Evolutionary conservation across 2,888 invertebrate species (phyloP).

Genomic region (Thereva unica): DNA sequence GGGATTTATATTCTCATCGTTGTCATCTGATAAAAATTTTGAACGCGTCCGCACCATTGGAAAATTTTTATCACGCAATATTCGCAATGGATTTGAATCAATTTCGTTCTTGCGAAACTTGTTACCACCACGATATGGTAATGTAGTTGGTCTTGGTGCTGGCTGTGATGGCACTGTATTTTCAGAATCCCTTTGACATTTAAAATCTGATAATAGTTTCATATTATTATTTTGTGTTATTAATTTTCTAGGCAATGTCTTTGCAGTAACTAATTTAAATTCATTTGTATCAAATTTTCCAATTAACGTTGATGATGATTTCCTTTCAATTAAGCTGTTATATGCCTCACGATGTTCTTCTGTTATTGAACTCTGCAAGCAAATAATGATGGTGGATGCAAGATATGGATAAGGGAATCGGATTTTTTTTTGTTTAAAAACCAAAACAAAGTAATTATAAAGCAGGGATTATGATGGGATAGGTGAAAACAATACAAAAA

Average conservation of each 20-base stretch:
- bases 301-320: constrained; percentile 53
- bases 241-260: constrained; percentile 52
- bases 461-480: constrained; percentile 41
- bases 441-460: constrained; percentile 38
- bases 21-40: constrained; percentile 24
- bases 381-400: constrained; percentile 21
- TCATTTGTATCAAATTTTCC: constrained; percentile 54
- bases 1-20: constrained; percentile 44
- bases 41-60: constrained; percentile 40
- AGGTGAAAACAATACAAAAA: constrained; percentile 49
- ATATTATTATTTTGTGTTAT: background rate
- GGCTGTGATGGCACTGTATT: constrained; percentile 48
- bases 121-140: constrained; percentile 52
- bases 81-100: constrained; percentile 43
- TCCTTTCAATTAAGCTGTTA: constrained; percentile 85
- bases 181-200: constrained; percentile 12
- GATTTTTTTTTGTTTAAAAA: constrained; percentile 38
- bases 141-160: constrained; percentile 55
- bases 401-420: constrained; percentile 36
- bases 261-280: constrained; percentile 51
- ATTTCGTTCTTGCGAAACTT: constrained; percentile 27
- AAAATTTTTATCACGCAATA: constrained; percentile 45
- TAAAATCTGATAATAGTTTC: constrained; percentile 8
- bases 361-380: constrained; percentile 76
- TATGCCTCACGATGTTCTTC: constrained; percentile 92